Percentiles rank a stretch among this genome's conserved stretches.
phyloP scores from a whole-genome alignment of 35 echinoderm and acorn worm species.

The Anneissia japonica region DNA sequence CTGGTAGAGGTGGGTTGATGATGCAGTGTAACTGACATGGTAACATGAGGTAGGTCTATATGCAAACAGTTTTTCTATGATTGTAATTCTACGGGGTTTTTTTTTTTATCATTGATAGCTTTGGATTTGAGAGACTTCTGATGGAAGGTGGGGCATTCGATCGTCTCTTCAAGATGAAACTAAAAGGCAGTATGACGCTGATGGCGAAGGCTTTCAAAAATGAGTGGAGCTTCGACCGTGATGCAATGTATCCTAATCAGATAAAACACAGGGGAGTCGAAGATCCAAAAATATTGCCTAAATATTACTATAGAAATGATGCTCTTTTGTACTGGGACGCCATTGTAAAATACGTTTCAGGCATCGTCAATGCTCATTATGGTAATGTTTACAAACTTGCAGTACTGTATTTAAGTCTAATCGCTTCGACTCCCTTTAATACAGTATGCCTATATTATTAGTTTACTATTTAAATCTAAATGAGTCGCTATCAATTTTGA shows the following conservation, averaged over 20 bases:
- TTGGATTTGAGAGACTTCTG: neutral
- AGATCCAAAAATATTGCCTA: constrained; percentile 14
- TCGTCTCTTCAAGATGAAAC: neutral
- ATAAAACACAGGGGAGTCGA: neutral
- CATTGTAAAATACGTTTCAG: constrained; percentile 26
- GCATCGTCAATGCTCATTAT: constrained; percentile 14
- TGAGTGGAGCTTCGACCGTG: neutral
- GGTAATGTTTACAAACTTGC: constrained; percentile 7
- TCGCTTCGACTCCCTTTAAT: too few species aligned
- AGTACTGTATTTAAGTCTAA: too few species aligned
- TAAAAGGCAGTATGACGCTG: neutral
- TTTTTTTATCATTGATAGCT: neutral
- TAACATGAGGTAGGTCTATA: too few species aligned
- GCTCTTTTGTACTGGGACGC: constrained; percentile 22
- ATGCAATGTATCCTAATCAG: neutral
- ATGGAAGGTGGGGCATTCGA: neutral
- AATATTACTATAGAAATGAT: constrained; percentile 49
- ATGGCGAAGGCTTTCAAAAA: neutral
- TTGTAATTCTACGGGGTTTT: too few species aligned
- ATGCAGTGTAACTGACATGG: too few species aligned
- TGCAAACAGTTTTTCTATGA: too few species aligned
- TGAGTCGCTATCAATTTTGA: too few species aligned
- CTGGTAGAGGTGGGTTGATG: too few species aligned
- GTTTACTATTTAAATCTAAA: too few species aligned
- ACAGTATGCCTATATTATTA: too few species aligned